These are phyloP conservation scores for Numenius arquata DNA, from an alignment of 2,113 vertebrate genomes.

Conservation along the genomic window DNA sequence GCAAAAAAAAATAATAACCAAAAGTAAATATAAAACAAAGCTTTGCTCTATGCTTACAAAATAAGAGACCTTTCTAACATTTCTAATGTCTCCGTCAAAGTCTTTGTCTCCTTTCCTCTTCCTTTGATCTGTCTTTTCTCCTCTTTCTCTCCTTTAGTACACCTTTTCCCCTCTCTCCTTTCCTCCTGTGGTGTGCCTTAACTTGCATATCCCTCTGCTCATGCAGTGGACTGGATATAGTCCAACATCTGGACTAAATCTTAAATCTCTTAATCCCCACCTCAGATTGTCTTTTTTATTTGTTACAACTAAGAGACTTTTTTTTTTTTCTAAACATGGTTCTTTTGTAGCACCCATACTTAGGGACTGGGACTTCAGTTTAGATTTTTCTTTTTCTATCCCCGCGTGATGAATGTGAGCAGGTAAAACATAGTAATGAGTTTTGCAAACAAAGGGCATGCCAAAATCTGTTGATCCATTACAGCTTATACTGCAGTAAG, in stretches of 20 bases:
- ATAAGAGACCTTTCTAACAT: not conserved
- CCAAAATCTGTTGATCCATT: not conserved
- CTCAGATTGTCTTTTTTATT: not conserved
- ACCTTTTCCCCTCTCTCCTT: accelerated
- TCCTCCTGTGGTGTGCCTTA: not conserved
- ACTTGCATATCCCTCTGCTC: not conserved
- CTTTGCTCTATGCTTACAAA: not conserved
- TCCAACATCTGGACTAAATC: not conserved
- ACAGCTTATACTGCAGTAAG: not conserved
- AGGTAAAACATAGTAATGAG: not conserved
- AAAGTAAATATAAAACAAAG: not conserved
- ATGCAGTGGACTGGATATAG: not conserved
- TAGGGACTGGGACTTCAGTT: not conserved
- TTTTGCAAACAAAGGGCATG: not conserved
- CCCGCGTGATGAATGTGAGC: not conserved
- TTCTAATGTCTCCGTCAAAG: not conserved
- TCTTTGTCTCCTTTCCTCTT: not conserved
- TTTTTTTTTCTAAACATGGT: not conserved
- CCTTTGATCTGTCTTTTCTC: not conserved
- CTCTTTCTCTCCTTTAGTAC: not conserved
- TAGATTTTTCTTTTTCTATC: not conserved
- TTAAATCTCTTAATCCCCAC: not conserved
- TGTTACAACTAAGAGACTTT: not conserved
- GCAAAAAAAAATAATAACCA: not conserved
- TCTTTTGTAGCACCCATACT: not conserved